These are phyloP conservation scores for Harpagoxenus sublaevis DNA, from an alignment of 2,888 invertebrate genomes.

Conservation along the genomic window DNA sequence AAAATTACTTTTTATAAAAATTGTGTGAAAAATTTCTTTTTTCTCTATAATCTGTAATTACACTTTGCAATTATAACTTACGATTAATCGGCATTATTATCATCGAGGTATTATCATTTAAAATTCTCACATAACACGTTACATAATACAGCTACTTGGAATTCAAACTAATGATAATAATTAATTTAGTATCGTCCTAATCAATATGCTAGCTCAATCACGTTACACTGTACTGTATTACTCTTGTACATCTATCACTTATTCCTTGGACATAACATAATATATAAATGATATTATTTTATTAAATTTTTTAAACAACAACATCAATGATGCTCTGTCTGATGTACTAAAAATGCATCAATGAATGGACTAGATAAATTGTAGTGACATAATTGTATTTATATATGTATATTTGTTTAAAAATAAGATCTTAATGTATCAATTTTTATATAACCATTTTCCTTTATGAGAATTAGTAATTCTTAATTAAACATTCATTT, in stretches of 20 bases:
- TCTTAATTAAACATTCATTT: not conserved
- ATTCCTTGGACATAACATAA: not conserved
- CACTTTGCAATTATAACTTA: constrained; percentile 5
- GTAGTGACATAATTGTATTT: not conserved
- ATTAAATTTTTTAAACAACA: not conserved
- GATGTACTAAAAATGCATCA: not conserved
- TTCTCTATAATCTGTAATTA: not conserved
- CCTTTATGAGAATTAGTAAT: not conserved
- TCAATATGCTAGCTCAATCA: not conserved
- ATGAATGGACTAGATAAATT: not conserved
- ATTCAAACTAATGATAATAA: constrained; percentile 33
- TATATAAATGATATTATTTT: not conserved
- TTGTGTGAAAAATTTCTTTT: not conserved
- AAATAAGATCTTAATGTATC: not conserved
- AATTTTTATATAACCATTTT: not conserved
- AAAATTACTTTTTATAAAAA: not conserved
- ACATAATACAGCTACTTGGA: constrained; percentile 6
- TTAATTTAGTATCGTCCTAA: constrained; percentile 31
- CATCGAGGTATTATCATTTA: not conserved
- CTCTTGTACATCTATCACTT: not conserved
- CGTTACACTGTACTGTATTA: not conserved
- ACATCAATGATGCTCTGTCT: not conserved
- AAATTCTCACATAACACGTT: constrained; percentile 12
- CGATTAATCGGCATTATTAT: constrained; percentile 6
- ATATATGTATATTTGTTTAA: not conserved